Evolutionary conservation across 2,113 vertebrate genomes (phyloP).

Genomic region (Rousettus leschenaultii): DNA sequence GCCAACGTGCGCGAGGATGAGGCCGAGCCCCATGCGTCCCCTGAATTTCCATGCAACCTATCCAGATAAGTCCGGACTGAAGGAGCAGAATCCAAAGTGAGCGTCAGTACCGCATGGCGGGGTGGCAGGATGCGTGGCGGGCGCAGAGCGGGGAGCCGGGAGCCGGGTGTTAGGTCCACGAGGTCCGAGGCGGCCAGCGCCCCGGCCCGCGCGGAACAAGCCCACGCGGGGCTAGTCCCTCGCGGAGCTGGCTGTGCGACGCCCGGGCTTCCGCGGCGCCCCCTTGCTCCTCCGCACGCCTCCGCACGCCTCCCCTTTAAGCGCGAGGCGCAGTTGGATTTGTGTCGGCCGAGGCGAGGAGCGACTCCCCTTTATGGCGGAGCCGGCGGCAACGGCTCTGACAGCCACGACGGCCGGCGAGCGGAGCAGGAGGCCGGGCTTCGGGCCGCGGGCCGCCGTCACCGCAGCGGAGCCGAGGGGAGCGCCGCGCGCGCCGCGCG

Average conservation of each 20-base stretch:
- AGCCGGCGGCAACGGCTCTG: background rate
- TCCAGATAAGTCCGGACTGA: background rate
- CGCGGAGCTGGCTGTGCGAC: background rate
- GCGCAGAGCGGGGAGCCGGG: background rate
- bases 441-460: background rate
- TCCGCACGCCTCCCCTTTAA: slow-evolving; percentile 72
- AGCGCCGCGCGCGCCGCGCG: slow-evolving; percentile 8
- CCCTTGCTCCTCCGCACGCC: background rate
- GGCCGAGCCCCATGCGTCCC: background rate
- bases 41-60: background rate
- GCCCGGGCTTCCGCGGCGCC: background rate
- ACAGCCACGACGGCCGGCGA: background rate
- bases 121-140: background rate
- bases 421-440: background rate
- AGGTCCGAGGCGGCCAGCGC: fast-evolving
- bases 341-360: slow-evolving; percentile 65
- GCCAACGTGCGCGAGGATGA: background rate
- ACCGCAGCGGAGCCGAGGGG: background rate
- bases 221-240: background rate
- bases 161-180: fast-evolving
- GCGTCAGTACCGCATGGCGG: background rate
- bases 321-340: slow-evolving; percentile 39
- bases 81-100: background rate
- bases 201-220: background rate
- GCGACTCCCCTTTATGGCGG: slow-evolving; percentile 61